These are phyloP conservation scores for Threskiornis aethiopicus DNA, from an alignment of 2,797 vertebrate species.

Conservation along the genomic window DNA sequence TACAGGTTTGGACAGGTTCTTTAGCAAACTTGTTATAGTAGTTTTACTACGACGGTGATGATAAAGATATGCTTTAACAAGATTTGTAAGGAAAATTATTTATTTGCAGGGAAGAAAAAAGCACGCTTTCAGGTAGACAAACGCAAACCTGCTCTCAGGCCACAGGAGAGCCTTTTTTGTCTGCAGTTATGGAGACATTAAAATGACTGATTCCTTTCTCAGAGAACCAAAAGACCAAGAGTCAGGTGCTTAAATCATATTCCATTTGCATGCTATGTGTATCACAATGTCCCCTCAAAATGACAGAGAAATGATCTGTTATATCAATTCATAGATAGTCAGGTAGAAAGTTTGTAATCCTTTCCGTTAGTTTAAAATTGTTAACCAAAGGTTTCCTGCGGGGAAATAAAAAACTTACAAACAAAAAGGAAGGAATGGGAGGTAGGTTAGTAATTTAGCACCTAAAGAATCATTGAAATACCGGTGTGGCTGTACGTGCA, in stretches of 20 bases:
- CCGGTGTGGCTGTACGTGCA: accelerated
- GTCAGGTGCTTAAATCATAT: background rate
- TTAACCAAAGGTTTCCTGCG: background rate
- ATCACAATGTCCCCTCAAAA: background rate
- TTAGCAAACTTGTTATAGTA: background rate
- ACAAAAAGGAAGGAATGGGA: background rate
- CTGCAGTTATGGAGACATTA: constrained; percentile 31
- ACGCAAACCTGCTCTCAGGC: background rate
- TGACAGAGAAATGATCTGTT: background rate
- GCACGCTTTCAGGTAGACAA: background rate
- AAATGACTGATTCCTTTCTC: constrained; percentile 27
- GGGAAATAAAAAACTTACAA: background rate
- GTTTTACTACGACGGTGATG: background rate
- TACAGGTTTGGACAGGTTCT: constrained; percentile 14
- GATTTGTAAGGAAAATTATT: constrained; percentile 44
- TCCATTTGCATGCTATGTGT: background rate
- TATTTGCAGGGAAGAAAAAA: background rate
- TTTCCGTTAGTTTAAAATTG: background rate
- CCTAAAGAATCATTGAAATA: background rate
- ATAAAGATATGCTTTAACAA: background rate
- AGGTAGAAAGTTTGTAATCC: background rate
- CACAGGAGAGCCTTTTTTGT: constrained; percentile 5
- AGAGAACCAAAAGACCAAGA: background rate
- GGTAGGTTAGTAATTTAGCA: background rate
- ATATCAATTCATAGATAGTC: background rate